Evolutionary conservation across 1,140 invertebrate species (phyloP).

Genomic region (Drosophila seguyi): DNA sequence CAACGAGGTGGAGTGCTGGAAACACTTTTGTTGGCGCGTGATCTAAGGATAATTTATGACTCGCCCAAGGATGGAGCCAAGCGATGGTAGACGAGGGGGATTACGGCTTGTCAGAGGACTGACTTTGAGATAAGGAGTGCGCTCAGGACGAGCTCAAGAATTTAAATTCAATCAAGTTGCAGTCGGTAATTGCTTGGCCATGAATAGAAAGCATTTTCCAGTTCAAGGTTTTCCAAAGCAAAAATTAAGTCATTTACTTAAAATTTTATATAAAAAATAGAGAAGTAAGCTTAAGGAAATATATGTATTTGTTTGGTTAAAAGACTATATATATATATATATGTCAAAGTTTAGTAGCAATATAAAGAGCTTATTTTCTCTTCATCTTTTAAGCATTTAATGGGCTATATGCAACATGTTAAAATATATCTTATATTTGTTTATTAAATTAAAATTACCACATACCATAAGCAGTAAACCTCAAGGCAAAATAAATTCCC

Average conservation of each 20-base stretch:
- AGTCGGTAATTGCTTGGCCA: conserved; percentile 42
- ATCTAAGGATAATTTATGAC: conserved; percentile 63
- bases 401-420: background rate
- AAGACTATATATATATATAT: too few relatives aligned
- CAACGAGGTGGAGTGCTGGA: conserved; percentile 22
- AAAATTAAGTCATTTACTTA: background rate
- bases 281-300: background rate
- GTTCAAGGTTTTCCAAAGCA: conserved; percentile 13
- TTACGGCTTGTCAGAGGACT: conserved; percentile 30
- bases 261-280: background rate
- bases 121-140: conserved; percentile 43
- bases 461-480: conserved; percentile 11
- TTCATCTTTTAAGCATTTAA: too few relatives aligned
- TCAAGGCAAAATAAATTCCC: conserved; percentile 15
- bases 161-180: conserved; percentile 57
- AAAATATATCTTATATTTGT: background rate
- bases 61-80: conserved; percentile 13
- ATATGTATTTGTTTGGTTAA: background rate
- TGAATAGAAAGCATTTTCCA: conserved; percentile 7
- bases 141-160: conserved; percentile 32
- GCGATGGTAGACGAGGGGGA: background rate
- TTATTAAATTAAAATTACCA: background rate
- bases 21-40: conserved; percentile 59
- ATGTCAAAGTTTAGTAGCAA: too few relatives aligned
- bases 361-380: background rate